Evolutionary conservation across 2,113 vertebrate species (phyloP), one percentile per base, ranked within the genome.

Genomic region (Etheostoma spectabile): DNA sequence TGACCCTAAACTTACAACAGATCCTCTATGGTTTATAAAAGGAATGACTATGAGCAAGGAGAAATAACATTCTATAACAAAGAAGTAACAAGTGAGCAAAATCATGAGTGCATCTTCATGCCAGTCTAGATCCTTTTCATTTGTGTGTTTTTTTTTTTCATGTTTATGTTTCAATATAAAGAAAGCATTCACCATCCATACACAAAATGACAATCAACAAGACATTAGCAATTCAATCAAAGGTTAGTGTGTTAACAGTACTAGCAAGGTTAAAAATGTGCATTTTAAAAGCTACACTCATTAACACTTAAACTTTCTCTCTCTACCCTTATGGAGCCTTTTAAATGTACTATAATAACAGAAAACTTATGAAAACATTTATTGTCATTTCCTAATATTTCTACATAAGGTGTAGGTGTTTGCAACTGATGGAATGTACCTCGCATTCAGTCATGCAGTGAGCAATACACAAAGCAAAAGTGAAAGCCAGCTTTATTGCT

Each of bases 391-490:
- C 2, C 12, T 8, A 16, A 35, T 8, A 77, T 56, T 3, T 52
- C 15, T 4, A 33, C 15, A 16, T 62, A 2, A 45, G 8, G 22
- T 14, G 55, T 27, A 24, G 38, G 12, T 53, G 61, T 45, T 24
- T 24, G n/a, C 12, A 52, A 74, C 57, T 5, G 1, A 59, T 48
- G 11, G 10, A 30, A 24, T 48, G 33, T 38, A 5, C 0, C 24
- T 21, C 18, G 21, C n/a, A 24, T 1, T 11, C 4, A 35, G 10
- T n/a, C 14, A 2, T 8, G 24, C 35, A 10, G 14, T 8, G 14
- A 8, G 4, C 42, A 19, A 7, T 33, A 15, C 5, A 21, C 3
- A 4, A 75, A 79, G 12, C 30, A 46, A 70, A 89, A 87, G 60
- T 57, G 21, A 79, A 86, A 86, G 69, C 10, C 4, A 77, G 24